Conservation (phyloP, 2,888 invertebrate genomes). For the Alcis repandata region DNA sequence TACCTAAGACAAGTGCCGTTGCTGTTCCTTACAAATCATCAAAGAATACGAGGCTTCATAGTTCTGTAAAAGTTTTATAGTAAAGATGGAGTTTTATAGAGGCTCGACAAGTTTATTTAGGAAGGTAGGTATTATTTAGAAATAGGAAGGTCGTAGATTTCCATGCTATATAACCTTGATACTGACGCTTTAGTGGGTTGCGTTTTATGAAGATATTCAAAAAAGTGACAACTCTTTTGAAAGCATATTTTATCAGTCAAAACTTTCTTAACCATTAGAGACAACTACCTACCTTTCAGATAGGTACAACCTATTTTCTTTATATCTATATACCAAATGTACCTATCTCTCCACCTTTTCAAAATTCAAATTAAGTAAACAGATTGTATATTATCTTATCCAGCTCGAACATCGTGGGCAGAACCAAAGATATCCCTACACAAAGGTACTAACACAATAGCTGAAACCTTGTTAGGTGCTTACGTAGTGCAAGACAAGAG, state of each 20-base stretch:
- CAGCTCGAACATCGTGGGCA: not conserved
- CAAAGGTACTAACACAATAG: constrained; percentile 8
- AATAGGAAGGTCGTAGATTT: not conserved
- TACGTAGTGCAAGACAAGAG: constrained; percentile 31
- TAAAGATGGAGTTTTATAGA: constrained; percentile 9
- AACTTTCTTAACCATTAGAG: too few relatives aligned
- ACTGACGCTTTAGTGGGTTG: too few relatives aligned
- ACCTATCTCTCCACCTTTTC: too few relatives aligned
- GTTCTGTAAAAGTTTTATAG: constrained; percentile 7
- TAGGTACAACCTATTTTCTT: too few relatives aligned
- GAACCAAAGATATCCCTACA: constrained; percentile 19
- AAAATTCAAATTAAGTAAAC: not conserved
- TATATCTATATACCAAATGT: too few relatives aligned
- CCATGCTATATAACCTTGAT: not conserved
- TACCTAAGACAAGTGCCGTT: not conserved
- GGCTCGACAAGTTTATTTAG: constrained; percentile 1
- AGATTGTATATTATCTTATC: not conserved
- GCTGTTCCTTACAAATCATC: constrained; percentile 14
- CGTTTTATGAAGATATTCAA: too few relatives aligned
- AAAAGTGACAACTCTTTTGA: too few relatives aligned
- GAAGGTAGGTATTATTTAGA: not conserved
- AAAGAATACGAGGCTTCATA: constrained; percentile 4
- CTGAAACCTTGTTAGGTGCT: constrained; percentile 28
- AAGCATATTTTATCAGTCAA: too few relatives aligned
- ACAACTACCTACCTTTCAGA: too few relatives aligned